phyloP scores from a whole-genome alignment of 2,888 invertebrate species.

The Phrixothrix hirtus region DNA sequence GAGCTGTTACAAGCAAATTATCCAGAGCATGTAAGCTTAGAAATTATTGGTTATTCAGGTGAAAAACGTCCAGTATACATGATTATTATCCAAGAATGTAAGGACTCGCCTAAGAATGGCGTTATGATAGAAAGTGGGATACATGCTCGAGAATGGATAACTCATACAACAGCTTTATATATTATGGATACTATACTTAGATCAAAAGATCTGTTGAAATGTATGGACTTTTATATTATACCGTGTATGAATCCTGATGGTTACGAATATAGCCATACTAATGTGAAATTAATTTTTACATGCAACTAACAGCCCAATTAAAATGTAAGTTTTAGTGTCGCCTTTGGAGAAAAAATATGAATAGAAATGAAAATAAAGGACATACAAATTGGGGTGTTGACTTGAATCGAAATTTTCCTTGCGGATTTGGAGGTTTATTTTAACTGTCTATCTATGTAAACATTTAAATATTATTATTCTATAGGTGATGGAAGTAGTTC shows the following conservation, averaged over 20 bases:
- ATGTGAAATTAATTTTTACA: too few species aligned
- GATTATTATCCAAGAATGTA: slow-evolving; percentile 23
- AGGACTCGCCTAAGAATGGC: slow-evolving; percentile 15
- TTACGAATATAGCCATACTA: slow-evolving; percentile 37
- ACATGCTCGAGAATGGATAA: slow-evolving; percentile 41
- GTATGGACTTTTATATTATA: slow-evolving; percentile 38
- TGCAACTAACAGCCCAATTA: too few species aligned
- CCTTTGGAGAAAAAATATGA: slow-evolving; percentile 35
- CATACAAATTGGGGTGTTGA: slow-evolving; percentile 36
- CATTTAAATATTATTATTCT: background rate
- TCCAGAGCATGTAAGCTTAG: slow-evolving; percentile 29
- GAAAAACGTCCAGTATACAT: slow-evolving; percentile 37
- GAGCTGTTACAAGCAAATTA: slow-evolving; percentile 15
- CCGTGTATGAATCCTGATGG: slow-evolving; percentile 43
- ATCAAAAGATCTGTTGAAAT: slow-evolving; percentile 22
- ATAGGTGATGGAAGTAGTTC: slow-evolving; percentile 32
- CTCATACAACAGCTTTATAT: slow-evolving; percentile 35
- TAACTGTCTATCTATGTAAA: background rate
- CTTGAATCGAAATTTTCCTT: slow-evolving; percentile 40
- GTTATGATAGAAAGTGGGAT: slow-evolving; percentile 39
- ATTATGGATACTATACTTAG: slow-evolving; percentile 34
- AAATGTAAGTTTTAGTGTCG: slow-evolving; percentile 11
- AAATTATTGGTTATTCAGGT: slow-evolving; percentile 33
- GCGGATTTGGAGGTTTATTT: slow-evolving; percentile 35
- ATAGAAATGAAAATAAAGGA: slow-evolving; percentile 23